Conservation (phyloP, 2,888 invertebrate species). For the Megaustenia siamemsis region DNA sequence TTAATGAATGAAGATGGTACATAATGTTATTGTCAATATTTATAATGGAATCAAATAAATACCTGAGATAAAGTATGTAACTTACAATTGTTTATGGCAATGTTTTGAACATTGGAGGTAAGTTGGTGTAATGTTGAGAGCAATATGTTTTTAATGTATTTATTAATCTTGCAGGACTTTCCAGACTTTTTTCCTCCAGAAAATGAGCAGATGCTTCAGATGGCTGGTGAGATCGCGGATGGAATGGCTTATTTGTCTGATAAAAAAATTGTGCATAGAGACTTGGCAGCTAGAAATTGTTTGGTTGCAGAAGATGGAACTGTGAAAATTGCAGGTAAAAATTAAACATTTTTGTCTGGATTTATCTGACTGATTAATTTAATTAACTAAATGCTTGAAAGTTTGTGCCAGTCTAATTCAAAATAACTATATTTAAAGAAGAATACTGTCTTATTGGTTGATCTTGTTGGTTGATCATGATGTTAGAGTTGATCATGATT, state of each 20-base stretch:
- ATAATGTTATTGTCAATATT: too few species aligned
- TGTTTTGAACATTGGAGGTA: background rate
- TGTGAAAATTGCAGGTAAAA: slow-evolving; percentile 90
- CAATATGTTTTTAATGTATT: background rate
- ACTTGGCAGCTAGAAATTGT: slow-evolving; percentile 97
- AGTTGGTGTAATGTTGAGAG: background rate
- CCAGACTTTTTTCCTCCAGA: slow-evolving; percentile 76
- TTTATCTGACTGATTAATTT: too few species aligned
- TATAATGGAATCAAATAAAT: too few species aligned
- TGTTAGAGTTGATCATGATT: too few species aligned
- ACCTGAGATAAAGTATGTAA: too few species aligned
- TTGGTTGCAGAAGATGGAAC: slow-evolving; percentile 87
- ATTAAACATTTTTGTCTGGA: too few species aligned
- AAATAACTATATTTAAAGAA: too few species aligned
- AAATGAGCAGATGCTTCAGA: slow-evolving; percentile 80
- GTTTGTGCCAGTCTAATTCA: too few species aligned
- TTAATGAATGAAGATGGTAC: background rate
- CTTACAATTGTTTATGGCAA: too few species aligned
- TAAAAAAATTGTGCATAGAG: slow-evolving; percentile 86
- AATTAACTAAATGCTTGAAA: too few species aligned
- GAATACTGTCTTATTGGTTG: too few species aligned
- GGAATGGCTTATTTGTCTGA: slow-evolving; percentile 98
- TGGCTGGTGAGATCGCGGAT: slow-evolving; percentile 91
- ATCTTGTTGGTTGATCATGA: too few species aligned
- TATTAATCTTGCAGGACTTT: slow-evolving; percentile 38